phyloP scores from a whole-genome alignment of 2,888 invertebrate genomes.

The Drosophila anomalata region DNA sequence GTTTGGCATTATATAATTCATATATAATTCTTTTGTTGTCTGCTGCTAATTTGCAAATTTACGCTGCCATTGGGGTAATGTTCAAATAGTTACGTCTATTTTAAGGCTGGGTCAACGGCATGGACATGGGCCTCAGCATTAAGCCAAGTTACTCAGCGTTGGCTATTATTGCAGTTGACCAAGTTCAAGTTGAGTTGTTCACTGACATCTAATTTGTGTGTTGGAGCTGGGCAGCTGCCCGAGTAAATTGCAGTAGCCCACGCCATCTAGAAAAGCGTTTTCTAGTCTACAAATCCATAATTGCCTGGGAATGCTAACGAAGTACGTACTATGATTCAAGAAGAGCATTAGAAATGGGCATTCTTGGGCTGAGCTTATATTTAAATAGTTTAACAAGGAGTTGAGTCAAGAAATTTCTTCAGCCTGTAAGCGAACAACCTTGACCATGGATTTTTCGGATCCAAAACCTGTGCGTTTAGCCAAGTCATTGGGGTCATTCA shows the following conservation, averaged over 20 bases:
- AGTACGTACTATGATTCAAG: background rate
- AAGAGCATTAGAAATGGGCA: background rate
- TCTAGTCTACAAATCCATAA: conserved; percentile 23
- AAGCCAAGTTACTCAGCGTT: background rate
- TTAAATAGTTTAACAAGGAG: background rate
- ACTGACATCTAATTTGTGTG: conserved; percentile 67
- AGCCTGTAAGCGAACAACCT: conserved; percentile 14
- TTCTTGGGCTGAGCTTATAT: background rate
- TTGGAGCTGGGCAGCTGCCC: conserved; percentile 40
- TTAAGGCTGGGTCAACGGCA: conserved; percentile 1
- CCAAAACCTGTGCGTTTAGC: conserved; percentile 33
- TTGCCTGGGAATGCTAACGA: conserved; percentile 28
- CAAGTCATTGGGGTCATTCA: conserved; percentile 60
- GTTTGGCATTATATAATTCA: conserved; percentile 67
- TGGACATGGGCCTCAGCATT: background rate
- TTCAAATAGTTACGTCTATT: background rate
- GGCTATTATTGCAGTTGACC: conserved; percentile 8
- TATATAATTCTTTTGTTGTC: conserved; percentile 75
- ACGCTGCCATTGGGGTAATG: conserved; percentile 66
- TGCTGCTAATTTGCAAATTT: conserved; percentile 69
- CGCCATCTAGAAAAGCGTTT: conserved; percentile 38
- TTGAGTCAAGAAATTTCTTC: background rate
- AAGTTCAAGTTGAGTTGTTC: conserved; percentile 43
- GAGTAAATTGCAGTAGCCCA: conserved; percentile 56
- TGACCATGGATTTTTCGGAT: conserved; percentile 48